phyloP scores from a whole-genome alignment of 2,797 vertebrate species.

The Arnoldichthys spilopterus region DNA sequence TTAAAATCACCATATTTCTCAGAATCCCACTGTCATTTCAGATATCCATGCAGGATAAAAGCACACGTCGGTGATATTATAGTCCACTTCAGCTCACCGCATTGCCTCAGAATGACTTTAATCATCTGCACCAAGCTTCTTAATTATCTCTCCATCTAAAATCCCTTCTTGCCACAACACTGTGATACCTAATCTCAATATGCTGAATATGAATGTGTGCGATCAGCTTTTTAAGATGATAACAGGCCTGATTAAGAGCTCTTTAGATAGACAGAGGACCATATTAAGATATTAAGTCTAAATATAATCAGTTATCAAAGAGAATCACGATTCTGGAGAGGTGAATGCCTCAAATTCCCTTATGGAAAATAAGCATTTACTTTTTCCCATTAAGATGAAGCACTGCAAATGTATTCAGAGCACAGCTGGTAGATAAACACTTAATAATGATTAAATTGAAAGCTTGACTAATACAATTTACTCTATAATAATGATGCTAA shows the following conservation, averaged over 20 bases:
- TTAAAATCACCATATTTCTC: conserved; percentile 52
- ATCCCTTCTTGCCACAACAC: conserved; percentile 37
- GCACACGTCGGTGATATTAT: conserved; percentile 21
- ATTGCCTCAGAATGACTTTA: conserved; percentile 46
- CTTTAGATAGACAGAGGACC: neutral
- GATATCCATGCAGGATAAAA: conserved; percentile 11
- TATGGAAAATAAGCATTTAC: neutral
- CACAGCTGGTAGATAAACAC: neutral
- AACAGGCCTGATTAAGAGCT: conserved; percentile 18
- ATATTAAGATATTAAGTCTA: neutral
- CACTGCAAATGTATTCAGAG: neutral
- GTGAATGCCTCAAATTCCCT: neutral
- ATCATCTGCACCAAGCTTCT: conserved; percentile 48
- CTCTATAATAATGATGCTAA: neutral
- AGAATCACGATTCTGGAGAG: neutral
- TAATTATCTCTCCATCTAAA: conserved; percentile 49
- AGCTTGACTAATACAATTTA: neutral
- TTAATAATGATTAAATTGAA: neutral
- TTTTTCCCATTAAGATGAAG: neutral
- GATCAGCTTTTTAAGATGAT: conserved; percentile 28
- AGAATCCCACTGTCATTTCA: conserved; percentile 17
- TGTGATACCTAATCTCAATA: conserved; percentile 5
- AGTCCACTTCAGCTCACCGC: conserved; percentile 40
- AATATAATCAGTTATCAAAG: conserved; percentile 2
- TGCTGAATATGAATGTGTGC: conserved; percentile 19